Evolutionary conservation across 2,888 invertebrate genomes (phyloP), one percentile per base, ranked within the genome.

Genomic region (Barypeithes pellucidus): DNA sequence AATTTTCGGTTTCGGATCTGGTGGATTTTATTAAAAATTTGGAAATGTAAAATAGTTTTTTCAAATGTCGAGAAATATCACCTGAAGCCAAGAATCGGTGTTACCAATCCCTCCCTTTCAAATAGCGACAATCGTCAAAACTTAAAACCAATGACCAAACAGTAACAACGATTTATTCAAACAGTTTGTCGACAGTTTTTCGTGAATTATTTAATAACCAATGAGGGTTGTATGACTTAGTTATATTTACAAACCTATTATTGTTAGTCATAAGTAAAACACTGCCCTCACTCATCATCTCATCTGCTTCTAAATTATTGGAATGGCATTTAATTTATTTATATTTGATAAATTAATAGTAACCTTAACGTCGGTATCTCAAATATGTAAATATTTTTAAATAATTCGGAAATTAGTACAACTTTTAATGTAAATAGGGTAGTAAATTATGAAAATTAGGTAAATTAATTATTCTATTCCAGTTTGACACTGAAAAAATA

Each of bases 321-420:
- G 72, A 75, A 71, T 70, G 75, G 78, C 76, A 78, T 78, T 78
- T 78, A 77, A 78, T 79, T 78, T 79, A 79, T 80, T 80, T 73
- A 73, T 76, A 57, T 57, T 72, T 70, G 54, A 78, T 73, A 77
- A 73, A 69, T 54, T 70, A 47, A 50, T 52, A 33, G n/a, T 71
- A 67, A 43, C 47, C 60, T 69, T 57, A 52, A 43, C 50, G n/a
- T 50, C 68, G 59, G 29, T 43, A 70, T 67, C 39, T 62, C 52
- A 68, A 66, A 57, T 67, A 45, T 76, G 76, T 78, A 79, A 75
- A 78, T 77, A 76, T 67, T 61, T 73, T 73, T 76, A 76, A 78
- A 69, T 77, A 75, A 79, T 75, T 78, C 75, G 73, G 72, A 76
- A 79, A 74, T 79, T 81, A 81, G 81, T 82, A 81, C 80, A 82